Conservation (phyloP, 2,797 vertebrate genomes). For the Sciurus vulgaris region DNA sequence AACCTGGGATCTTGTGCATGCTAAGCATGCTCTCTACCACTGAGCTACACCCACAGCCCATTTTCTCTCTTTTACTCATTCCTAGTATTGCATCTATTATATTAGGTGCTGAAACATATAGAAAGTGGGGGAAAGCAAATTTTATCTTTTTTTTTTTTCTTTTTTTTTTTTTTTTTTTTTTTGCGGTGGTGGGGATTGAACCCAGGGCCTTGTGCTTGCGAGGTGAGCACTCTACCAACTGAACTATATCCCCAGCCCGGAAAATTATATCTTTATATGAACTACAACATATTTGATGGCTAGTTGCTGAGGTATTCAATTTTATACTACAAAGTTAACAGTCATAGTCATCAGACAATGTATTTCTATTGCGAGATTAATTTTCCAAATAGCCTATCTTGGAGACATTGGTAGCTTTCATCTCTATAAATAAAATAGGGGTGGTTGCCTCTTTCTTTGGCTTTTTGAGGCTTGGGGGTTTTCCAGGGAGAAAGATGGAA, state of each 20-base stretch:
- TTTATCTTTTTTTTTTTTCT: not conserved
- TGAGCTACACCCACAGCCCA: not conserved
- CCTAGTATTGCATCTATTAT: not conserved
- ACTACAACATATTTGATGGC: not conserved
- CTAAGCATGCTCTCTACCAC: not conserved
- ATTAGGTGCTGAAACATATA: not conserved
- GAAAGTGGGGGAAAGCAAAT: not conserved
- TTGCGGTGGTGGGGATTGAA: too few species aligned
- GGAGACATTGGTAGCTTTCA: not conserved
- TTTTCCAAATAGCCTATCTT: not conserved
- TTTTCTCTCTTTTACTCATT: not conserved
- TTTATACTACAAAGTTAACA: not conserved
- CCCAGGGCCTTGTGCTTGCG: too few species aligned
- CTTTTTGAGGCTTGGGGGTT: not conserved
- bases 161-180: not conserved
- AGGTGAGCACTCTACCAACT: too few species aligned
- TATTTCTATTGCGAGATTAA: slow-evolving; percentile 20
- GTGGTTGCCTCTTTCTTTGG: not conserved
- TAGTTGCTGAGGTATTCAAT: slow-evolving; percentile 13
- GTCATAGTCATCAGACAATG: not conserved
- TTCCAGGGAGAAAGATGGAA: not conserved
- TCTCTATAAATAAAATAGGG: not conserved
- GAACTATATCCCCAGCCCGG: not conserved
- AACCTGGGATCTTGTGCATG: not conserved
- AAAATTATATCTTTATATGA: slow-evolving; percentile 46